Conservation (phyloP, 2,888 invertebrate genomes). For the Linnaemya tessellans region DNA sequence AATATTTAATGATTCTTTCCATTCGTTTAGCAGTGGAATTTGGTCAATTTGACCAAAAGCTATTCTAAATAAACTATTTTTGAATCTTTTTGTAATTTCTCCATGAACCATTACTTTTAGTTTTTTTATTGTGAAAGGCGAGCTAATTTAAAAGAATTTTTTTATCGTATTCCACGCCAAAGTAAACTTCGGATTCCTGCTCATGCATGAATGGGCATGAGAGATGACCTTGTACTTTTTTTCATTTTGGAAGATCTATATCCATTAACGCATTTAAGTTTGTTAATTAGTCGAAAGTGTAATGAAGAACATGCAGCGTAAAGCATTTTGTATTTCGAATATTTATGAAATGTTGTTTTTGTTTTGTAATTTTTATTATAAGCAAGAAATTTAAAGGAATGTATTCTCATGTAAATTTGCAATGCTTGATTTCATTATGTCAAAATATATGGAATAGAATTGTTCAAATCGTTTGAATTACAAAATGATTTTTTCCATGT, state of each 20-base stretch:
- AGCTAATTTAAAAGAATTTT: neutral
- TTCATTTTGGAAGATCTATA: neutral
- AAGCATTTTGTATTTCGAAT: slow-evolving; percentile 21
- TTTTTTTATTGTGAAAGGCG: slow-evolving; percentile 12
- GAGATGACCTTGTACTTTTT: slow-evolving; percentile 35
- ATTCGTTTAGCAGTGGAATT: neutral
- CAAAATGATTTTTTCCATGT: no score
- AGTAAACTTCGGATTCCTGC: neutral
- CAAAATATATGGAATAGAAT: no score
- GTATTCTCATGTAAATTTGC: no score
- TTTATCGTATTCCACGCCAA: neutral
- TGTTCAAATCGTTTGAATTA: no score
- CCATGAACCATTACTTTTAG: neutral
- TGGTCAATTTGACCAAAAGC: neutral
- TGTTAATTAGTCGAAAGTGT: slow-evolving; percentile 28
- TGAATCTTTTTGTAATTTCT: neutral
- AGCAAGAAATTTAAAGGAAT: slow-evolving; percentile 8
- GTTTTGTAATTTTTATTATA: neutral
- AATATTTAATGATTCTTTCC: slow-evolving; percentile 1
- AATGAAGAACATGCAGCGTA: slow-evolving; percentile 26
- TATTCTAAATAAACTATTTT: neutral
- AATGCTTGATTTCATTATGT: no score
- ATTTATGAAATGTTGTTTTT: neutral
- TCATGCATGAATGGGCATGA: neutral
- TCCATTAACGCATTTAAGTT: neutral